These are phyloP conservation scores for Telmatherina bonti DNA, from an alignment of 2,797 vertebrate species.

Conservation along the genomic window DNA sequence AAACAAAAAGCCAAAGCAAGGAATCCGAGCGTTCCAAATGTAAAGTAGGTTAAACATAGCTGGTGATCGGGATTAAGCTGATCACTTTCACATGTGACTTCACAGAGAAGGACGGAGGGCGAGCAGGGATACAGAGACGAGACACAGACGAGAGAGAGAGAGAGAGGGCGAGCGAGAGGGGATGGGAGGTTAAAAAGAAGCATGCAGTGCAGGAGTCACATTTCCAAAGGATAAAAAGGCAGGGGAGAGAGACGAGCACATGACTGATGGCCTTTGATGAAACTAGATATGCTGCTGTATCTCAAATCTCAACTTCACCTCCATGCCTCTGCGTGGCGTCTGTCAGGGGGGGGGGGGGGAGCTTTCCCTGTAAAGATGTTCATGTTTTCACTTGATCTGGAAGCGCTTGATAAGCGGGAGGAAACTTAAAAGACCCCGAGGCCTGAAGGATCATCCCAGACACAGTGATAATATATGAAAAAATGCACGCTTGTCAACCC, in stretches of 20 bases:
- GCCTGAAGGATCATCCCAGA: conserved; percentile 49
- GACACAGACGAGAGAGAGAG: conserved; percentile 10
- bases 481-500: conserved; percentile 38
- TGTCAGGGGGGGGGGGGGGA: conserved; percentile 23
- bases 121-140: conserved; percentile 36
- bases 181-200: conserved; percentile 42
- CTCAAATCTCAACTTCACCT: conserved; percentile 53
- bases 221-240: conserved; percentile 71
- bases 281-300: conserved; percentile 62
- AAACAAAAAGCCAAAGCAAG: conserved; percentile 54
- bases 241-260: conserved; percentile 61
- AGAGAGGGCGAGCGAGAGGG: not conserved
- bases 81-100: conserved; percentile 77
- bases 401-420: conserved; percentile 58
- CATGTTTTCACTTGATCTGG: conserved; percentile 72
- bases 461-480: conserved; percentile 36
- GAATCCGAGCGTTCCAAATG: conserved; percentile 60
- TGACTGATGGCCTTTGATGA: conserved; percentile 72
- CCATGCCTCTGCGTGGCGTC: conserved; percentile 25
- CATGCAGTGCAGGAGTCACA: conserved; percentile 61
- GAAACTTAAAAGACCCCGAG: conserved; percentile 57
- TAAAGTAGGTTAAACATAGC: conserved; percentile 79
- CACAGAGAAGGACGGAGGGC: conserved; percentile 40
- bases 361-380: conserved; percentile 22
- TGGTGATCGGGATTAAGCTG: conserved; percentile 75